A percentile compares a stretch with the other conserved stretches of the same genome.
These are phyloP conservation scores for Nothobranchius furzeri DNA, from an alignment of 2,113 vertebrate species.

Conservation along the genomic window DNA sequence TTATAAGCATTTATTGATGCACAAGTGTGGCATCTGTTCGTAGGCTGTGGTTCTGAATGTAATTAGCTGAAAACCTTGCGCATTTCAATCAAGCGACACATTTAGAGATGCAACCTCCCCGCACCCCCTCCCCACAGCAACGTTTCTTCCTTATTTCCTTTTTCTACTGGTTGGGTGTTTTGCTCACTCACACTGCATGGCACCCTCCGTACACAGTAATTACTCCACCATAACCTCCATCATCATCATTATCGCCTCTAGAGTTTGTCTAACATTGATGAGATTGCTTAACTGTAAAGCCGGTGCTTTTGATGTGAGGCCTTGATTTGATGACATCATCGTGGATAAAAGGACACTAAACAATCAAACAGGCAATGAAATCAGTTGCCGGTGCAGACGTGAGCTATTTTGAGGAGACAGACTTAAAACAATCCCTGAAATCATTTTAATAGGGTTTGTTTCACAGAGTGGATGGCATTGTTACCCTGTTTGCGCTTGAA, in stretches of 20 bases:
- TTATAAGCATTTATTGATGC: conserved; percentile 85
- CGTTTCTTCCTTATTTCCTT: conserved; percentile 57
- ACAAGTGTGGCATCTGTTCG: conserved; percentile 83
- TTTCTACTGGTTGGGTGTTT: conserved; percentile 67
- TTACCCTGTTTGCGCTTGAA: conserved; percentile 33
- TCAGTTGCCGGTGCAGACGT: conserved; percentile 37
- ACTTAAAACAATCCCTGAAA: conserved; percentile 64
- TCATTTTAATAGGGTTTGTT: conserved; percentile 70
- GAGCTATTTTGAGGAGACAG: conserved; percentile 53
- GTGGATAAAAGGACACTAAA: conserved; percentile 41
- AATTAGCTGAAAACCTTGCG: conserved; percentile 79
- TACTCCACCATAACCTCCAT: conserved; percentile 72
- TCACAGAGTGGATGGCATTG: conserved; percentile 51
- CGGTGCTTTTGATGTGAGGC: conserved; percentile 31
- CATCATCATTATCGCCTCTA: conserved; percentile 65
- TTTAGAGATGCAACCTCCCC: conserved; percentile 62
- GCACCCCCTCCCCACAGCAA: conserved; percentile 7
- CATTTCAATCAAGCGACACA: conserved; percentile 78
- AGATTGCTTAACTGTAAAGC: conserved; percentile 44
- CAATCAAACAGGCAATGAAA: conserved; percentile 52
- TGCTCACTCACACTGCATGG: conserved; percentile 64
- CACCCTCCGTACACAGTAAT: conserved; percentile 69
- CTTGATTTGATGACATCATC: conserved; percentile 53
- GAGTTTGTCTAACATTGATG: conserved; percentile 34
- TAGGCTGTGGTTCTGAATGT: conserved; percentile 72